Base-by-base conservation (phyloP, 2,797 vertebrate species). In the Trachops cirrhosus region DNA sequence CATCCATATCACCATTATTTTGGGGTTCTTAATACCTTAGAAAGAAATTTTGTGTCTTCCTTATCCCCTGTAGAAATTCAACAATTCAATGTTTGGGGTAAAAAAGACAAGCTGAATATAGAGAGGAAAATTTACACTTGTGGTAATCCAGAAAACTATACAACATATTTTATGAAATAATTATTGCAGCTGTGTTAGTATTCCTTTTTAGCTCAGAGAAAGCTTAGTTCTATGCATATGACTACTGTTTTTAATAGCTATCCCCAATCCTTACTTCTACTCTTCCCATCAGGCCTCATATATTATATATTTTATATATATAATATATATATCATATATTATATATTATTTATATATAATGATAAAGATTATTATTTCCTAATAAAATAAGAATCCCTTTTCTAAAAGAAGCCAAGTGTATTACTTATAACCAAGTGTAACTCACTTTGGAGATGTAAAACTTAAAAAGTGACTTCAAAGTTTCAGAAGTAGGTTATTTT, bases 181-280 rank as follows among this genome's bases (percentile, higher is more conserved):
- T 75, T 75, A 75, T 10, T 54, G n/a, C 2, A 50, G 7, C 6
- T 86, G 15, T 37, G 29, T 70, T 68, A 75, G 22, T 46, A 91
- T 24, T 94, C n/a, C 14, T 39, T 91, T 74, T 83, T 77, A 68
- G n/a, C 26, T 46, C n/a, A 93, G 71, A 92, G 79, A 96, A 88
- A 37, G 24, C 44, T n/a, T n/a, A 93, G 26, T 73, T 54, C 46
- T 77, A 46, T 32, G 34, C 9, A 57, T 44, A 16, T 24, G 32
- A 73, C n/a, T 50, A 39, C 37, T 62, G 10, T 10, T 68, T 89
- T 37, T 50, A 78, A 19, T 57, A 39, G 26, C 16, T 89, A 37
- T 24, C 6, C 22, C 68, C 29, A 86, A 21, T n/a, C 29, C 57
- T 86, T 37, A 74, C 41, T 67, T 73, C 91, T n/a, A 59, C 0